Conservation (phyloP, 2,797 vertebrate species). For the Pygocentrus nattereri region DNA sequence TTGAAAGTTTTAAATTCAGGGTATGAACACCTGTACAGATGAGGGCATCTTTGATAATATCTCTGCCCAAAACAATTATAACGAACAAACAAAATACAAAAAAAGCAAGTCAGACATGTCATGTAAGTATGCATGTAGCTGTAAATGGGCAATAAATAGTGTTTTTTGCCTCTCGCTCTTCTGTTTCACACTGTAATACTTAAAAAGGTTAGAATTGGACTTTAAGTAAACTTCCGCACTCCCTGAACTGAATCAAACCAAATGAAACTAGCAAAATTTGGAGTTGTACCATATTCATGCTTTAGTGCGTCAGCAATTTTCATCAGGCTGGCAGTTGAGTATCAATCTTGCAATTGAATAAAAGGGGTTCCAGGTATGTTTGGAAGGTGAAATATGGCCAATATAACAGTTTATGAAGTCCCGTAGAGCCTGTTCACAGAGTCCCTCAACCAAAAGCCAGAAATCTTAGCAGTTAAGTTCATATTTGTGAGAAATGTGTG, state of each 20-base stretch:
- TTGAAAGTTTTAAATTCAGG: conserved; percentile 35
- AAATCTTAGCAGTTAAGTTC: conserved; percentile 13
- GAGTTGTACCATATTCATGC: background rate
- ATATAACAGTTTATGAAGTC: conserved; percentile 28
- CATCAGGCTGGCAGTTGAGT: background rate
- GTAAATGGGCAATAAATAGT: conserved; percentile 62
- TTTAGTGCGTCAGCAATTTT: background rate
- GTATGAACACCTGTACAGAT: conserved; percentile 51
- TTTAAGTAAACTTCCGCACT: conserved; percentile 36
- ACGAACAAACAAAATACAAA: conserved; percentile 25
- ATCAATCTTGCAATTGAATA: conserved; percentile 7
- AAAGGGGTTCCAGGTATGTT: conserved; percentile 14
- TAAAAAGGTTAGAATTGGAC: conserved; percentile 37
- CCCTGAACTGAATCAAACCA: conserved; percentile 15
- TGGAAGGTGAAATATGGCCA: conserved; percentile 38
- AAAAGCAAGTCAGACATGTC: conserved; percentile 34
- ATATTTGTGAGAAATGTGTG: conserved; percentile 35
- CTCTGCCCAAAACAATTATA: conserved; percentile 37
- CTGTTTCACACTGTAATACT: conserved; percentile 42
- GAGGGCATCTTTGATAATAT: conserved; percentile 23
- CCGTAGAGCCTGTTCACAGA: background rate
- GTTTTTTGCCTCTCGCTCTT: conserved; percentile 40
- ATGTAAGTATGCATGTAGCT: conserved; percentile 43
- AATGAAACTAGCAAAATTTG: conserved; percentile 8
- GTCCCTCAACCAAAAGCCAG: background rate